A percentile compares a stretch with the other conserved stretches of the same genome.
Evolutionary conservation across 2,888 invertebrate species (phyloP).

Genomic region (Cantharis nigra): DNA sequence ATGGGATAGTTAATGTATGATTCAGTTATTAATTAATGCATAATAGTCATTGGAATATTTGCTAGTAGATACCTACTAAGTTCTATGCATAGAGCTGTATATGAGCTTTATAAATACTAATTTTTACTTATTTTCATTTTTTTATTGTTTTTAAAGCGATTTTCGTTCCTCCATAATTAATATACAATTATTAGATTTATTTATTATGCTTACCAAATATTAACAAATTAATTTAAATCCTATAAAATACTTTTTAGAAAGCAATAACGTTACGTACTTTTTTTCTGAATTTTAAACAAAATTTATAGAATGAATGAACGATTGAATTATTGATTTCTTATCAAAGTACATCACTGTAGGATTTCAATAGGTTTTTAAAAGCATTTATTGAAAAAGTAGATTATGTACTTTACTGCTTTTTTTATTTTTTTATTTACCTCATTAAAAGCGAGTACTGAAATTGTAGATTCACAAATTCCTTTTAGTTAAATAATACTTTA

Average conservation of each 20-base stretch:
- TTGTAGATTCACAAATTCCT: neutral
- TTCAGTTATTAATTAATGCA: no score
- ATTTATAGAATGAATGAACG: neutral
- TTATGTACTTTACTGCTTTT: conserved; percentile 7
- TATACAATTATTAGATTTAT: no score
- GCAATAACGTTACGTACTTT: no score
- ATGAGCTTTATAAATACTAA: no score
- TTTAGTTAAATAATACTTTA: neutral
- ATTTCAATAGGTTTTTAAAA: neutral
- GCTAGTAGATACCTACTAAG: no score
- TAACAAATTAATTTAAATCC: no score
- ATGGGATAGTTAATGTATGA: no score
- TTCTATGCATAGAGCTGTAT: no score
- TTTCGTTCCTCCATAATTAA: neutral
- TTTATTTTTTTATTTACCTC: neutral
- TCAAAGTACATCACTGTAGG: neutral
- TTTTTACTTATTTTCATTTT: no score
- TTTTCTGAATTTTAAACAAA: neutral
- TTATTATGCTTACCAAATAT: no score
- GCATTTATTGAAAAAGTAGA: conserved; percentile 10
- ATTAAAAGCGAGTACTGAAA: neutral
- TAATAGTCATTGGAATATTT: no score
- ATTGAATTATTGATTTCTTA: conserved; percentile 5
- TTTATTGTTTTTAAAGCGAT: neutral
- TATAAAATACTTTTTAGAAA: no score